A percentile compares a stretch with the other conserved stretches of the same genome.
Conservation (phyloP, 1,140 invertebrate species). For the Zaprionus nigranus region DNA sequence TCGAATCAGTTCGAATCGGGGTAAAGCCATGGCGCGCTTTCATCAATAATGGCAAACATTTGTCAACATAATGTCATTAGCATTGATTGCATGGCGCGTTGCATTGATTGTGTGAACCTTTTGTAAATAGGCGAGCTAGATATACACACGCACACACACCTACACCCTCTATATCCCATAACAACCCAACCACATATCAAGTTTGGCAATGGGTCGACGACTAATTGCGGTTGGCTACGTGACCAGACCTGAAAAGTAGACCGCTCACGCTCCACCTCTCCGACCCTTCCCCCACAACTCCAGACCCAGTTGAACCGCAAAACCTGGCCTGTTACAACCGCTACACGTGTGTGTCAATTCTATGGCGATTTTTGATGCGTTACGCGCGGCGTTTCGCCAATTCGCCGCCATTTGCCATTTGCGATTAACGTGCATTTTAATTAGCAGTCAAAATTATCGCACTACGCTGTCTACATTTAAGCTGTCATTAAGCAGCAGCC, state of each 20-base stretch:
- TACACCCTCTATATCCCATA: not conserved
- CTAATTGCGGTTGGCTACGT: conserved; percentile 77
- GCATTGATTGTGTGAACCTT: conserved; percentile 75
- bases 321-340: not conserved
- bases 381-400: not conserved
- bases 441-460: conserved; percentile 56
- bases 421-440: conserved; percentile 75
- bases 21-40: conserved; percentile 53
- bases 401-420: conserved; percentile 28
- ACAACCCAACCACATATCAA: conserved; percentile 41
- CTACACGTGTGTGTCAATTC: not conserved
- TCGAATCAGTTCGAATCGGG: conserved; percentile 31
- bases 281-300: not conserved
- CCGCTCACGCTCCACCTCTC: not conserved
- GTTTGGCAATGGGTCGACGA: conserved; percentile 63
- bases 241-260: conserved; percentile 44
- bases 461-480: conserved; percentile 20
- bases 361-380: conserved; percentile 39
- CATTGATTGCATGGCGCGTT: conserved; percentile 77
- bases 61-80: conserved; percentile 83
- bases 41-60: conserved; percentile 82
- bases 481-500: conserved; percentile 18
- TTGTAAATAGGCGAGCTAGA: conserved; percentile 67
- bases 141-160: conserved; percentile 21
- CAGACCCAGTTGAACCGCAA: not conserved